Conservation (phyloP, 2,888 invertebrate genomes). For the Drosophila emarginata region DNA sequence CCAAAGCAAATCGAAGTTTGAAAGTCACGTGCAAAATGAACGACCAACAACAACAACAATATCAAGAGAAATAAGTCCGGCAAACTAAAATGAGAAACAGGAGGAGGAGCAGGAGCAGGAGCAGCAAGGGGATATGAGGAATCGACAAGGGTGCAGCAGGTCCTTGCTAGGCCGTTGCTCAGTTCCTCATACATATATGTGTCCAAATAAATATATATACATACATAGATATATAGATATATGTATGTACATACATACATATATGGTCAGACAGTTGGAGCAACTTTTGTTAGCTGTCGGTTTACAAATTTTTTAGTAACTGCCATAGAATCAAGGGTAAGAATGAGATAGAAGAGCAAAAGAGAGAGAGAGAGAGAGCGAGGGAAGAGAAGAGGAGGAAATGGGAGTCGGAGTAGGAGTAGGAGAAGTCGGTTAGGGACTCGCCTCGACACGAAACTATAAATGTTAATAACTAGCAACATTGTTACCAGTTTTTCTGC, state of each 20-base stretch:
- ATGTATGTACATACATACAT: background rate
- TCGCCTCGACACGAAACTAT: conserved; percentile 67
- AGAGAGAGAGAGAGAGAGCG: background rate
- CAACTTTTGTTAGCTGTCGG: conserved; percentile 27
- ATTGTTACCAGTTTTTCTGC: conserved; percentile 41
- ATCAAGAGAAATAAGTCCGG: background rate
- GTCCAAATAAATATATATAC: background rate
- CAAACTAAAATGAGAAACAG: conserved; percentile 1
- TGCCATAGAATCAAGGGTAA: background rate
- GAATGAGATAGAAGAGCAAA: background rate
- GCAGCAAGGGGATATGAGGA: background rate
- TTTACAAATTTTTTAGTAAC: conserved; percentile 51
- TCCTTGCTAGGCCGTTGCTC: background rate
- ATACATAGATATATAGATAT: background rate
- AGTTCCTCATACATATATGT: background rate
- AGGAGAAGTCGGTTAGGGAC: background rate
- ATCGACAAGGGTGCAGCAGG: background rate
- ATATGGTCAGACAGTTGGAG: conserved; percentile 13
- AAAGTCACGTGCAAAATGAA: conserved; percentile 60
- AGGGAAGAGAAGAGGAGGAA: background rate
- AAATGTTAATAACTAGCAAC: conserved; percentile 69
- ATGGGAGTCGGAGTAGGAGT: conserved; percentile 2
- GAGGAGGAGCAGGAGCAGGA: background rate
- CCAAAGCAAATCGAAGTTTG: conserved; percentile 51
- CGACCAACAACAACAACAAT: background rate